Percentiles rank a stretch among this genome's conserved stretches.
Conservation (phyloP, 2,888 invertebrate species). For the Rhagium mordax region DNA sequence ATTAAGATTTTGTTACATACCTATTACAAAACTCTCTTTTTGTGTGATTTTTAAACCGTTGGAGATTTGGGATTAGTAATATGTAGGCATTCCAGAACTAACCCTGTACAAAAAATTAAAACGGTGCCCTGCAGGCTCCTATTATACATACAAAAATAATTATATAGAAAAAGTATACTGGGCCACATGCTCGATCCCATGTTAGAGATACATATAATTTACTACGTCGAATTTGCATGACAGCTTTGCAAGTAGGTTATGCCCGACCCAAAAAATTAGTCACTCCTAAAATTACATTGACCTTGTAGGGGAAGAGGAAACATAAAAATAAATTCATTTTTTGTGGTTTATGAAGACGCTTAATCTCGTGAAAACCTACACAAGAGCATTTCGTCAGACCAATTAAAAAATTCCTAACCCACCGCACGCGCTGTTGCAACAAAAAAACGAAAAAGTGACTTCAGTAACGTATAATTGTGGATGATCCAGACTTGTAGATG, state of each 20-base stretch:
- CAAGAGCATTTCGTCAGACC: background rate
- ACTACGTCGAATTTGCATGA: constrained; percentile 17
- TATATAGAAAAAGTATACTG: constrained; percentile 5
- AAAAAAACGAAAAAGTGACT: background rate
- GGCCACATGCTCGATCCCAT: constrained; percentile 10
- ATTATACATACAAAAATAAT: background rate
- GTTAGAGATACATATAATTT: constrained; percentile 20
- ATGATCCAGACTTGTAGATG: background rate
- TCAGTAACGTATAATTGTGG: background rate
- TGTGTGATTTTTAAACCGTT: too few relatives aligned
- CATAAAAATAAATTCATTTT: background rate
- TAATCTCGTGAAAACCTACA: background rate
- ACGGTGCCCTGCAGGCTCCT: background rate
- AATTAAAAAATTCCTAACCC: background rate
- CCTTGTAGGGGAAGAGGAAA: constrained; percentile 3
- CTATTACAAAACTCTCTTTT: too few relatives aligned
- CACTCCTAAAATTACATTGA: constrained; percentile 4
- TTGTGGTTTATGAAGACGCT: background rate
- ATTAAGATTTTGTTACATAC: too few relatives aligned
- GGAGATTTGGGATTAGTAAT: too few relatives aligned
- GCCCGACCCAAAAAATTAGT: constrained; percentile 25
- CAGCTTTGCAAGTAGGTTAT: constrained; percentile 23
- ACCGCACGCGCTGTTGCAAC: background rate
- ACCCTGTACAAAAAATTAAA: background rate
- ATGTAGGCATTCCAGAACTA: background rate